phyloP scores from a whole-genome alignment of 2,888 invertebrate species.

The Philaethria dido region DNA sequence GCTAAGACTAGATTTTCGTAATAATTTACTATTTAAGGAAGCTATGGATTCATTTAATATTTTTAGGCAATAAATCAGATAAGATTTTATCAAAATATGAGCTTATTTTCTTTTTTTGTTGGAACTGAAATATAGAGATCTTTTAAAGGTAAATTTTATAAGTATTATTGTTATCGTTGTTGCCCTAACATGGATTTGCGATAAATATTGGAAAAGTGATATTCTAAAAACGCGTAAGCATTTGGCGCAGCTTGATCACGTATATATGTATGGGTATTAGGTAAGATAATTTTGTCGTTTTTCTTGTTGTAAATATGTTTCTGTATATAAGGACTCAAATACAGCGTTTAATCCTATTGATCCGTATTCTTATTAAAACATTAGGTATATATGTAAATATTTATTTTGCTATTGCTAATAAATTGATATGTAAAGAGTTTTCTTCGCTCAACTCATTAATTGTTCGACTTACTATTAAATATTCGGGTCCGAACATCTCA shows the following conservation, averaged over 20 bases:
- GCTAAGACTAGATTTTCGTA: too few species aligned
- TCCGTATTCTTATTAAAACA: background rate
- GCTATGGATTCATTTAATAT: too few species aligned
- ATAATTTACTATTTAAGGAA: too few species aligned
- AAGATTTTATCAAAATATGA: too few species aligned
- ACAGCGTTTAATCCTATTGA: background rate
- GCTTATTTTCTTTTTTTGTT: too few species aligned
- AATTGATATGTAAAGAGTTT: too few species aligned
- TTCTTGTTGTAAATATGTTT: constrained; percentile 1
- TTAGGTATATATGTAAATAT: background rate
- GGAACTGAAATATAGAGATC: too few species aligned
- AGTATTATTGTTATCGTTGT: background rate
- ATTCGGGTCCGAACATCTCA: too few species aligned
- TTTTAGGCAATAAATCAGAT: too few species aligned
- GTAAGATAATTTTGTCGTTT: background rate
- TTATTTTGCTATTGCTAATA: background rate
- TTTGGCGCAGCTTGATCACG: background rate
- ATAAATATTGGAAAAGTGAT: background rate
- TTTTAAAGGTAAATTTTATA: background rate
- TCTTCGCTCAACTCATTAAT: too few species aligned
- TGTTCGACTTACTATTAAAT: too few species aligned
- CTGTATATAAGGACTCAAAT: background rate
- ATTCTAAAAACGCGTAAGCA: background rate
- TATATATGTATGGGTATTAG: background rate
- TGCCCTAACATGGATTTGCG: background rate